Evolutionary conservation across 30 jellyfish, hydroid and myxozoan genomes (phyloP).

Genomic region (Hydractinia echinata): DNA sequence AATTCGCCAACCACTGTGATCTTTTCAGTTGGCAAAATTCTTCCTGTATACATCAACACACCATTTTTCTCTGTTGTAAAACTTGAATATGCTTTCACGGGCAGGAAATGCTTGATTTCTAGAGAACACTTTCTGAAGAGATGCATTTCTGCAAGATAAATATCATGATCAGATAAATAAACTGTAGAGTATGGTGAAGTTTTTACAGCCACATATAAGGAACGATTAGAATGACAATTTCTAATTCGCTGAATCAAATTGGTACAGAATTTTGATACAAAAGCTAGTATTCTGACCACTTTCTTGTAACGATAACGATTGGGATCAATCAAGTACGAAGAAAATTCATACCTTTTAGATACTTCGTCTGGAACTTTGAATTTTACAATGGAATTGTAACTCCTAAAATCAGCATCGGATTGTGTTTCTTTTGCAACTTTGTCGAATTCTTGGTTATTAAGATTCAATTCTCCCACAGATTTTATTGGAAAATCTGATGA

Average conservation of each 20-base stretch:
- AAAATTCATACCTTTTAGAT: slow-evolving; percentile 1
- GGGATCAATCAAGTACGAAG: slow-evolving; percentile 13
- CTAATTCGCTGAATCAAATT: no score
- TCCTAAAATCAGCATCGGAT: no score
- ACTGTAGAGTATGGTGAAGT: no score
- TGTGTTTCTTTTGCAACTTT: neutral
- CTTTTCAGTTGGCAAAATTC: neutral
- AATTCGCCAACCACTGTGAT: slow-evolving; percentile 4
- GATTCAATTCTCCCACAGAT: neutral
- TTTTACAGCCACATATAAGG: no score
- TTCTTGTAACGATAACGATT: slow-evolving; percentile 6
- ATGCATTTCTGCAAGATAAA: neutral
- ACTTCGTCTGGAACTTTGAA: neutral
- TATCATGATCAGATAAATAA: neutral
- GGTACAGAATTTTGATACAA: neutral
- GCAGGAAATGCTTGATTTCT: neutral
- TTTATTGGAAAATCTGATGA: neutral
- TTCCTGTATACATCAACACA: neutral
- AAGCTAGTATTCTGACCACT: neutral
- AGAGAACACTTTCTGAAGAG: slow-evolving; percentile 5
- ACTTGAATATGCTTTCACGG: neutral
- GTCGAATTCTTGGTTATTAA: neutral
- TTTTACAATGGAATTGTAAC: neutral
- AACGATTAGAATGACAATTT: no score
- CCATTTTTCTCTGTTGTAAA: neutral